Base-by-base conservation (phyloP, 1,140 invertebrate species). In the Bombyx mori region DNA sequence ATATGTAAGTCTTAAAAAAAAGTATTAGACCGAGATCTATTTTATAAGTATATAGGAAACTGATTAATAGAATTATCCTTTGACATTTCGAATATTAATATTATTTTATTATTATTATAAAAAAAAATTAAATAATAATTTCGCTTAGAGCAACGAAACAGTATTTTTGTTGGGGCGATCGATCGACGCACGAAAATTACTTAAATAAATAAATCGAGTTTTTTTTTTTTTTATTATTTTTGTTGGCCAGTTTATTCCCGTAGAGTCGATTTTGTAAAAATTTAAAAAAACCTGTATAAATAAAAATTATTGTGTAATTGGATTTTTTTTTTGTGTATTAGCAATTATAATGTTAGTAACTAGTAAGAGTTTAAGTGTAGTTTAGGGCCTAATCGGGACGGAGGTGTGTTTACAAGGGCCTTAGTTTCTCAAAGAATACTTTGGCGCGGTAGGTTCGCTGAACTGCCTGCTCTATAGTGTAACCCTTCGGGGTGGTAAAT, bases 101-200 rank as follows among this genome's bases (percentile, higher is more conserved):
- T 49, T 56, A 43, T 79, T 77, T 75, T 73, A 66, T 18, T 35
- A 35, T 71, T 69, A 69, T 35, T 51, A 3, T 45, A 45, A 45
- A 8, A 45, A 45, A 8, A 45, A 7, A 3, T 10, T 10, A 3
- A 47, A 47, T 47, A 12, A 47, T 47, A 74, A 52, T 78, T 86
- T 83, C 83, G 78, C 75, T 62, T 58, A 68, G 76, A 76, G 77
- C 80, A 82, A 79, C 82, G 79, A 86, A 81, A 54, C 75, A 79
- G 79, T 85, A 83, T 86, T 81, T 70, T 62, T 60, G 66, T 59
- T 50, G 61, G 44, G 44, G 26, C 54, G 45, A 52, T 56, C 48
- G 48, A 10, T 49, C n/a, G 12, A n/a, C 48, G 48, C 48, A 12
- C 22, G 12, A 18, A 9, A 9, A 18, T 7, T 49, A 18, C 22